phyloP scores from a whole-genome alignment of 2,797 vertebrate genomes.

The Balearica regulorum region DNA sequence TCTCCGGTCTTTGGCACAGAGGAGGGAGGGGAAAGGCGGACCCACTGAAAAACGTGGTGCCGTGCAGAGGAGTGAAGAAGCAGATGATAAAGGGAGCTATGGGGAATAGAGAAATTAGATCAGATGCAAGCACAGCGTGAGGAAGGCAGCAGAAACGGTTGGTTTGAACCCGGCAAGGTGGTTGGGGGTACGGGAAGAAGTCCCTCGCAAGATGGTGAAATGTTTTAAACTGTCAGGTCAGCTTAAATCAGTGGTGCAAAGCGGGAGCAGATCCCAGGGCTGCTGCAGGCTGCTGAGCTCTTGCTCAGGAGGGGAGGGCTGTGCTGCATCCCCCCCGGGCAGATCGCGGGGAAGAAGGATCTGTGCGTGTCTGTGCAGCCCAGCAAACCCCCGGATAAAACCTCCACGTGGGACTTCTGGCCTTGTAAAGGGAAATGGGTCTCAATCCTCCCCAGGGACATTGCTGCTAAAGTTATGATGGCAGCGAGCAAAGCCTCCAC shows the following conservation, averaged over 20 bases:
- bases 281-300: neutral
- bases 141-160: neutral
- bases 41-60: fast-evolving
- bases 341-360: fast-evolving
- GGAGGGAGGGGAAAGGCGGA: neutral
- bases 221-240: neutral
- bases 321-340: fast-evolving
- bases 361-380: neutral
- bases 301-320: neutral
- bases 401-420: neutral
- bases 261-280: neutral
- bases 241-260: neutral
- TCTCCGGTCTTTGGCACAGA: neutral
- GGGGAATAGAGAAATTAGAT: neutral
- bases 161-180: neutral
- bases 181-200: neutral
- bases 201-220: neutral
- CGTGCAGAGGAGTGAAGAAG: neutral
- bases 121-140: neutral
- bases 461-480: fast-evolving
- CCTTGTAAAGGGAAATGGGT: fast-evolving
- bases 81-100: neutral
- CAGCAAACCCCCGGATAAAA: fast-evolving
- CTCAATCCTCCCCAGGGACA: neutral
- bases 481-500: fast-evolving